Evolutionary conservation across 2,888 invertebrate genomes (phyloP).

Genomic region (Cosmia trapezina): DNA sequence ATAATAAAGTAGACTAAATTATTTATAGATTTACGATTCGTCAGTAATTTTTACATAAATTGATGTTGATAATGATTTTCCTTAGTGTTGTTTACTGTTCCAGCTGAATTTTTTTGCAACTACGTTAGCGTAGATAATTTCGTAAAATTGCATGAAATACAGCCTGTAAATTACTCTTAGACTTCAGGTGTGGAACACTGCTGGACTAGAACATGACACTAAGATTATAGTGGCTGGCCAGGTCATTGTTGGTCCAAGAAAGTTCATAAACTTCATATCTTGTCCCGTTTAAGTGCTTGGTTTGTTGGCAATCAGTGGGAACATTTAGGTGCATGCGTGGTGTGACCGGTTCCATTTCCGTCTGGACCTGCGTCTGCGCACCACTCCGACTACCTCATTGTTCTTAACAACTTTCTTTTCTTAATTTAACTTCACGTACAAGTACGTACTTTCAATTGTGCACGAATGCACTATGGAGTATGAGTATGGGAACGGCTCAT

Average conservation of each 20-base stretch:
- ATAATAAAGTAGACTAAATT: constrained; percentile 46
- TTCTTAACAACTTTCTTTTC: constrained; percentile 80
- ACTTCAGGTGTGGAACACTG: constrained; percentile 5
- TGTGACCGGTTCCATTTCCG: constrained; percentile 66
- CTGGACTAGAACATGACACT: constrained; percentile 6
- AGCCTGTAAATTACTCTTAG: background rate
- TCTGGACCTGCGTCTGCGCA: constrained; percentile 52
- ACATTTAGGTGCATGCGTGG: constrained; percentile 33
- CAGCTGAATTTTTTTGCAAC: constrained; percentile 1
- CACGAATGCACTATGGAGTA: constrained; percentile 68
- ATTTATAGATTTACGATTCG: constrained; percentile 36
- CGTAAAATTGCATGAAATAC: constrained; percentile 5
- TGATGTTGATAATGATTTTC: constrained; percentile 31
- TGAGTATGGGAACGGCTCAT: constrained; percentile 67
- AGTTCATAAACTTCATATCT: constrained; percentile 36
- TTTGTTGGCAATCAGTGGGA: constrained; percentile 31
- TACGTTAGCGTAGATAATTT: background rate
- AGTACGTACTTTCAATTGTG: constrained; percentile 65
- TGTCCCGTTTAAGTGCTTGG: constrained; percentile 7
- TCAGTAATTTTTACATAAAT: constrained; percentile 37
- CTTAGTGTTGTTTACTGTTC: constrained; percentile 17
- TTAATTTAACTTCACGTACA: constrained; percentile 72
- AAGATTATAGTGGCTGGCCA: constrained; percentile 6
- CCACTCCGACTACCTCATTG: constrained; percentile 70
- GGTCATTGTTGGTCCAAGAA: constrained; percentile 22